phyloP scores from a whole-genome alignment of 2,113 vertebrate species.

The Lipotes vexillifer region DNA sequence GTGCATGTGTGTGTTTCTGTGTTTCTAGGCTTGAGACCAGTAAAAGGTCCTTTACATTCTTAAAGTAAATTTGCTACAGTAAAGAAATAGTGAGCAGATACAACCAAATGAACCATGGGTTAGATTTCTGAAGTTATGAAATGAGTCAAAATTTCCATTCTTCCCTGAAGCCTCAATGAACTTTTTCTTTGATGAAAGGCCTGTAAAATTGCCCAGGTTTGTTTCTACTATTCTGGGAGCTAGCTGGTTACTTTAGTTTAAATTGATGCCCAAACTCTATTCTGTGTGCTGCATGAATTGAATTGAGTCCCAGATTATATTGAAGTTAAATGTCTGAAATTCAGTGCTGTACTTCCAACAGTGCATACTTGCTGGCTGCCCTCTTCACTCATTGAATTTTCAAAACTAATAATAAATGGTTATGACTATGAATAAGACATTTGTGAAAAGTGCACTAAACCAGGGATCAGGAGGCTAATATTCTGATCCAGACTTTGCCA shows the following conservation, averaged over 20 bases:
- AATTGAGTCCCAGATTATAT: neutral
- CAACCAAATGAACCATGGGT: neutral
- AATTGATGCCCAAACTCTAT: neutral
- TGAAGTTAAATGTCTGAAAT: neutral
- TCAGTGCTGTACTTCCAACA: neutral
- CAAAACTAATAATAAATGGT: neutral
- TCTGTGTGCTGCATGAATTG: neutral
- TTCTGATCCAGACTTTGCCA: neutral
- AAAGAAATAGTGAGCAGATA: neutral
- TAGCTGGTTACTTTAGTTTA: neutral
- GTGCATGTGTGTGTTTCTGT: neutral
- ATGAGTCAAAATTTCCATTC: neutral
- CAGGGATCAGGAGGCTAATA: neutral
- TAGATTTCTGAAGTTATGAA: constrained; percentile 3
- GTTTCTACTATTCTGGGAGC: neutral
- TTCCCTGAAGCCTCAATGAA: neutral
- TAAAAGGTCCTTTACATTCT: neutral
- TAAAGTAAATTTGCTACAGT: neutral
- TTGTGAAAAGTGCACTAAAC: neutral
- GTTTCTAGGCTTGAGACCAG: neutral
- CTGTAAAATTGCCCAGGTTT: neutral
- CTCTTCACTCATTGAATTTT: neutral
- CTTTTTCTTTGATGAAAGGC: neutral
- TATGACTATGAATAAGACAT: neutral
- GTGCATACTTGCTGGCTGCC: neutral